Base-by-base conservation (phyloP, 1,140 invertebrate species). In the Venturia canescens region DNA sequence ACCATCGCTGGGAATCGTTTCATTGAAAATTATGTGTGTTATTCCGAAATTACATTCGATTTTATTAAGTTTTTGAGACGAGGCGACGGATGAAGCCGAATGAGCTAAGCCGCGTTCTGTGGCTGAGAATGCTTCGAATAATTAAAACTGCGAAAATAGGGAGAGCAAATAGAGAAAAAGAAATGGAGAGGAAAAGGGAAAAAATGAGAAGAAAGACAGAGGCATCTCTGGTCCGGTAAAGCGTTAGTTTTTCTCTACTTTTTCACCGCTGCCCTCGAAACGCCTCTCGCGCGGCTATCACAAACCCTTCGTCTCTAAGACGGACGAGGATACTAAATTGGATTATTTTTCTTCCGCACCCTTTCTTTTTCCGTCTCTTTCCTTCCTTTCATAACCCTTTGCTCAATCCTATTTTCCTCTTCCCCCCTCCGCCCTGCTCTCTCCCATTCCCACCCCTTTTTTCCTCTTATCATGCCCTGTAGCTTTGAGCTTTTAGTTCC, bases 61-160 rank as follows among this genome's bases (percentile, higher is more conserved):
- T n/a, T n/a, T n/a, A n/a, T n/a, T n/a, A n/a, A n/a, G n/a, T n/a
- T n/a, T n/a, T n/a, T n/a, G n/a, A n/a, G n/a, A n/a, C n/a, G 7
- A 77, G 34, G 27, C 1, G 34, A 31, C 18, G 31, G 29, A 66
- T 63, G 16, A 75, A 53, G 63, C 21, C 9, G 79, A 75, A 77
- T 81, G 86, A 86, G 85, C 81, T n/a, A 57, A 57, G 53, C 50
- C 50, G 53, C 53, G 53, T 1, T 60, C 57, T 75, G 60, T 67
- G 66, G 78, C 67, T 79, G 71, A 34, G 82, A 34, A 86, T 82
- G 85, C 66, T 78, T 31, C 26, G 50, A 85, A 84, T 90, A 90
- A 90, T 90, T 90, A 90, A 90, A 90, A 88, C 86, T 83, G 85
- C 87, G 88, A 90, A 90, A 90, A 90, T 86, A 87, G 86, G 82